Evolutionary conservation across 2,888 invertebrate genomes (phyloP), one percentile per base, ranked within the genome.

Genomic region (Brachyopa scutellaris): DNA sequence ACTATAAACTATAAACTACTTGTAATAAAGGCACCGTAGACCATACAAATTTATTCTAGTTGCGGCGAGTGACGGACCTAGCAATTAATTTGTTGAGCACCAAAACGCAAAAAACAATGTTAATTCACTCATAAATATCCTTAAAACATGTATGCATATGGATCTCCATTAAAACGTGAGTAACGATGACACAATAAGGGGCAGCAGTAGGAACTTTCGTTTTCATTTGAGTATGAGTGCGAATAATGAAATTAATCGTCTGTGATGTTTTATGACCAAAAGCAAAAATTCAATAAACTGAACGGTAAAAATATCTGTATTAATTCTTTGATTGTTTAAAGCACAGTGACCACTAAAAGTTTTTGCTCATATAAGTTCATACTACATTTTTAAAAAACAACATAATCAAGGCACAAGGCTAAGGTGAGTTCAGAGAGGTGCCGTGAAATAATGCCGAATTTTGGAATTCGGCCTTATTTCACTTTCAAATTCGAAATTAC

Each of bases 241-340:
- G 59, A 1, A 33, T 61, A 61, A 61, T 61, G 45, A 45, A 61
- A 61, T 61, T 61, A 45, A 45, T 61, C 17, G 61, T 11, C 45
- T 31, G 61, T 61, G 61, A 61, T 31, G 31, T n/a, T 42, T 29
- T 31, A 61, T 61, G 45, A 13, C 45, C 31, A 45, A 29, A 31
- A 19, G 8, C 13, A 23, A 55, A 55, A 38, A 55, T 55, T 21
- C 55, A 55, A 55, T 55, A 23, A 38, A 38, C 38, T 11, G 38
- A 33, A 15, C 2, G 17, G 9, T n/a, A n/a, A n/a, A n/a, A n/a
- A n/a, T n/a, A n/a, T n/a, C n/a, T n/a, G n/a, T n/a, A n/a, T n/a
- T n/a, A n/a, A n/a, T n/a, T n/a, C n/a, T n/a, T n/a, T n/a, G n/a
- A n/a, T n/a, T n/a, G n/a, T n/a, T n/a, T n/a, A n/a, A n/a, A n/a